These are phyloP conservation scores for Bombus turneri DNA, from an alignment of 1,140 invertebrate genomes.

Conservation along the genomic window DNA sequence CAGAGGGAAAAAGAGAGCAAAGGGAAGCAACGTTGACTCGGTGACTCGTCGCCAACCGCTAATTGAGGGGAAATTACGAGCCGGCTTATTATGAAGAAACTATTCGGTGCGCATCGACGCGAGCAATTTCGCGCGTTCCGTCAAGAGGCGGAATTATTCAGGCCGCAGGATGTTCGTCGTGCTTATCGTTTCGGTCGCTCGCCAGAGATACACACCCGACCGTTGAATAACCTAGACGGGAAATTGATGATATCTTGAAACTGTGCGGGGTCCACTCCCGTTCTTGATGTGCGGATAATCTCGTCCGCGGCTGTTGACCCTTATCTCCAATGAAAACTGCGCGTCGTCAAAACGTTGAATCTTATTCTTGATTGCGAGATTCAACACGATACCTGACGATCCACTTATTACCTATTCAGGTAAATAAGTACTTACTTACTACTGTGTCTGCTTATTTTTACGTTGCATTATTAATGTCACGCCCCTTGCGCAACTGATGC, in stretches of 20 bases:
- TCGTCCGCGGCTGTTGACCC: slow-evolving; percentile 25
- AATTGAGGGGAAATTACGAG: slow-evolving; percentile 72
- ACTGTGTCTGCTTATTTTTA: neutral
- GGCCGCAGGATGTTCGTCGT: slow-evolving; percentile 21
- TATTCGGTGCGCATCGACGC: slow-evolving; percentile 68
- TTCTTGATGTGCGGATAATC: slow-evolving; percentile 33
- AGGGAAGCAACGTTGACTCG: slow-evolving; percentile 32
- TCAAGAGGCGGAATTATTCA: slow-evolving; percentile 53
- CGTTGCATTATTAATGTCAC: neutral
- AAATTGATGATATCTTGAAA: slow-evolving; percentile 41
- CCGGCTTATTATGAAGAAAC: slow-evolving; percentile 68
- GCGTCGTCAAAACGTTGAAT: neutral
- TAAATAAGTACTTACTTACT: too few relatives aligned
- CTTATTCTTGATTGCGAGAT: neutral
- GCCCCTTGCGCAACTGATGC: neutral
- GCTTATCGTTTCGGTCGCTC: slow-evolving; percentile 10
- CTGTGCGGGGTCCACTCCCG: neutral
- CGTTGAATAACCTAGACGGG: neutral
- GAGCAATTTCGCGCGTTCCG: slow-evolving; percentile 65
- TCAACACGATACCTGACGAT: slow-evolving; percentile 13
- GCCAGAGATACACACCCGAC: neutral
- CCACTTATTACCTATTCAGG: neutral
- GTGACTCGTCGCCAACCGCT: slow-evolving; percentile 59
- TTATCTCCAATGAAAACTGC: slow-evolving; percentile 29
- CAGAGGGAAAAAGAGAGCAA: slow-evolving; percentile 9